Evolutionary conservation across 2,797 vertebrate species (phyloP).

Genomic region (Halcyon smyrnensis): DNA sequence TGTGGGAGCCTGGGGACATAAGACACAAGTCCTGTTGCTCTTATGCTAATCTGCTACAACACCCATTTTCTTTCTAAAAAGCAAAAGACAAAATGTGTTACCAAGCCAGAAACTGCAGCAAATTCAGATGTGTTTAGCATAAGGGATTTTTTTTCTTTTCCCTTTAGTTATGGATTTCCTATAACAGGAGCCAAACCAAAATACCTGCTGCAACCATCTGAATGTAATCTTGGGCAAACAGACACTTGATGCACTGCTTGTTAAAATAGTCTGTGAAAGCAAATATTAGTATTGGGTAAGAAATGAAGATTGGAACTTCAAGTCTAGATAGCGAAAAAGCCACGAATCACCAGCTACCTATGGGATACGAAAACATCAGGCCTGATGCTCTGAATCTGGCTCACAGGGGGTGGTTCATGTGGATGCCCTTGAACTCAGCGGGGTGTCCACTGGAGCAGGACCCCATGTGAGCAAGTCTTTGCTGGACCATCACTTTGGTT

Average conservation of each 20-base stretch:
- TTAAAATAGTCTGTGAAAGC: background rate
- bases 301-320: background rate
- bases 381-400: background rate
- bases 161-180: background rate
- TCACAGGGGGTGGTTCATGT: background rate
- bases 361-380: background rate
- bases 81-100: background rate
- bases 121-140: background rate
- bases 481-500: background rate
- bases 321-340: background rate
- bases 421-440: no score
- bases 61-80: background rate
- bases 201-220: background rate
- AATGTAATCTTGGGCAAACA: background rate
- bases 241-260: background rate
- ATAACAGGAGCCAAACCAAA: background rate
- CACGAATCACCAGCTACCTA: accelerated
- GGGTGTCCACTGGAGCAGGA: background rate
- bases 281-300: background rate
- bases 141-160: background rate
- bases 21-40: background rate
- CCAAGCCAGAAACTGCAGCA: background rate
- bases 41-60: background rate
- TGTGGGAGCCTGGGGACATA: background rate
- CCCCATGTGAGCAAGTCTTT: background rate